Conservation (phyloP, 2,113 vertebrate genomes). For the Grantiella picta region DNA sequence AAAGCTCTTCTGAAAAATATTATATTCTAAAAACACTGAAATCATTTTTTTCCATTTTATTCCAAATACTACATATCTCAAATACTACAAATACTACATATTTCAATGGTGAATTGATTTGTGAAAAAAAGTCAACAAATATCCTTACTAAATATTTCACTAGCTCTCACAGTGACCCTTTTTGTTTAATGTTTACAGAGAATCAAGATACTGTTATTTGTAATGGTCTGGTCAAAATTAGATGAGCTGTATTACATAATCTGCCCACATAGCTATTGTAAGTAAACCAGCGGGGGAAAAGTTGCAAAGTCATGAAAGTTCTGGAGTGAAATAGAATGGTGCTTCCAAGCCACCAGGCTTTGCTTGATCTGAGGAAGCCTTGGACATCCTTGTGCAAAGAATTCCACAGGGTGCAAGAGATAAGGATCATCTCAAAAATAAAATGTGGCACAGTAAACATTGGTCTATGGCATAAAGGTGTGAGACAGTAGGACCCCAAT, state of each 20-base stretch:
- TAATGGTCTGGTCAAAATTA: not conserved
- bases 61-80: not conserved
- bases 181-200: not conserved
- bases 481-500: not conserved
- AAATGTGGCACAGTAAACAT: not conserved
- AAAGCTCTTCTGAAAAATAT: not conserved
- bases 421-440: not conserved
- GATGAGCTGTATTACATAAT: not conserved
- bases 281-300: not conserved
- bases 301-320: not conserved
- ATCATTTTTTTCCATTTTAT: not conserved
- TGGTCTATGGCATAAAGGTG: not conserved
- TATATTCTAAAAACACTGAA: not conserved
- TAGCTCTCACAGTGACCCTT: not conserved
- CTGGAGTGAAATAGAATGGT: not conserved
- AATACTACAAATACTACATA: not conserved
- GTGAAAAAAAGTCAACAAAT: not conserved
- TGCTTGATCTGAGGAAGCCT: not conserved
- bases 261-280: not conserved
- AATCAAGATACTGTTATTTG: not conserved
- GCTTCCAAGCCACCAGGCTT: not conserved
- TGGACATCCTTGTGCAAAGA: not conserved
- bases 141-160: not conserved
- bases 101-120: not conserved
- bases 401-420: not conserved